Conservation (phyloP, 2,113 vertebrate genomes). For the Esox niger region DNA sequence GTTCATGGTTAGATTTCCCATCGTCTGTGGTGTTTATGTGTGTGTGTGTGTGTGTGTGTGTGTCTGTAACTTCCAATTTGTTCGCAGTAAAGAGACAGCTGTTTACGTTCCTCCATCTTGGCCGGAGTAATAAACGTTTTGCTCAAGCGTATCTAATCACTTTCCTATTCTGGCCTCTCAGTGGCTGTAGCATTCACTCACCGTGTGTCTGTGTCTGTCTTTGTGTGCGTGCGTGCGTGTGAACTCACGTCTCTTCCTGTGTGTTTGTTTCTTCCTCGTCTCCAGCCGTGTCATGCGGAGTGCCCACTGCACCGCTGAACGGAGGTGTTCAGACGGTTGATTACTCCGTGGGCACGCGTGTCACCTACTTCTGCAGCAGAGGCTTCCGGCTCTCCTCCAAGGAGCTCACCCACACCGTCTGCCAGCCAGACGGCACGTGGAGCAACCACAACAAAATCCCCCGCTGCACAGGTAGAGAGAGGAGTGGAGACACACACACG, state of each 20-base stretch:
- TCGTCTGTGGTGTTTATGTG: conserved; percentile 12
- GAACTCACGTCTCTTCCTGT: not conserved
- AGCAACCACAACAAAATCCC: conserved; percentile 97
- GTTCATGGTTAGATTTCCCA: no score
- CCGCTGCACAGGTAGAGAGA: conserved; percentile 88
- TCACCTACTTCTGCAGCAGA: conserved; percentile 93
- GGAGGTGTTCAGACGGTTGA: conserved; percentile 93
- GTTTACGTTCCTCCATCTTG: no score
- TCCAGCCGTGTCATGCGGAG: conserved; percentile 93
- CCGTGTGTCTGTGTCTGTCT: not conserved
- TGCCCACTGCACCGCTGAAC: conserved; percentile 85
- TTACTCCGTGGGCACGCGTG: conserved; percentile 88
- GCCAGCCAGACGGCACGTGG: conserved; percentile 93
- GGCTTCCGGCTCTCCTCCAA: conserved; percentile 92
- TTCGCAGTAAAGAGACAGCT: no score
- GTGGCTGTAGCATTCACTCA: no score
- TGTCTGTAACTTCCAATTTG: no score
- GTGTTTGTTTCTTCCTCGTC: conserved; percentile 16
- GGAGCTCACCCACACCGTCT: conserved; percentile 88
- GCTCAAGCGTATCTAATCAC: no score
- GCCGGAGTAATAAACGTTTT: no score
- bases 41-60: no score
- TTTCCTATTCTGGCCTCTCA: no score
- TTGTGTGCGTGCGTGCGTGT: conserved; percentile 2
- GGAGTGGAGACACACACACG: not conserved